A percentile compares a stretch with the other conserved stretches of the same genome.
Evolutionary conservation across 35 echinoderm and acorn worm genomes (phyloP).

Genomic region (Acanthaster planci): DNA sequence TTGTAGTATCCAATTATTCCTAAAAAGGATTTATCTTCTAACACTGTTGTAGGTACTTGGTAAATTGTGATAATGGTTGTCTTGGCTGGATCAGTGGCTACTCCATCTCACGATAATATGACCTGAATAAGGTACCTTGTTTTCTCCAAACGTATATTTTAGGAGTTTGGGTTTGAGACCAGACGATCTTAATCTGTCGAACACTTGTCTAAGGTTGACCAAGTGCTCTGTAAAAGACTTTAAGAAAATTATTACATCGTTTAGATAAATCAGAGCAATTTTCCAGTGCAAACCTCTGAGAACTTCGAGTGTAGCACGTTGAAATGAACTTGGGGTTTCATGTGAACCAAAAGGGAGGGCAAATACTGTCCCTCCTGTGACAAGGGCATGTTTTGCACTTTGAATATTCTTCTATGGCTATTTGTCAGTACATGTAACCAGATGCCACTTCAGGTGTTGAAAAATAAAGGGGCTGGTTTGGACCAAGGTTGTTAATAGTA

Average conservation of each 20-base stretch:
- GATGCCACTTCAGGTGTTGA: too few relatives aligned
- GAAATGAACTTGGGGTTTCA: conserved; percentile 39
- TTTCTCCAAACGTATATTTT: conserved; percentile 4
- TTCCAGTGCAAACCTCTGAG: conserved; percentile 19
- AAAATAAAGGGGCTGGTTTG: too few relatives aligned
- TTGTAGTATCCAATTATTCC: conserved; percentile 4
- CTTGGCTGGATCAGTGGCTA: conserved; percentile 11
- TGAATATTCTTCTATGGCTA: too few relatives aligned
- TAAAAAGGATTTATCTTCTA: background rate
- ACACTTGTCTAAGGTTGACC: conserved; percentile 17
- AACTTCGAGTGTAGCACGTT: conserved; percentile 32
- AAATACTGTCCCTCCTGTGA: too few relatives aligned
- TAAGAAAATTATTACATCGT: conserved; percentile 12
- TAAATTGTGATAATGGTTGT: background rate
- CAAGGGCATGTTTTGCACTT: too few relatives aligned
- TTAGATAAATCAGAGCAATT: conserved; percentile 4
- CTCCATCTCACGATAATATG: conserved; percentile 6
- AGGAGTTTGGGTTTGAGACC: conserved; percentile 55
- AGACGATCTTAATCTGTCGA: conserved; percentile 33
- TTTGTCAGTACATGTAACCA: too few relatives aligned
- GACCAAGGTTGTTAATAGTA: too few relatives aligned
- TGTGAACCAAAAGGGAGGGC: background rate
- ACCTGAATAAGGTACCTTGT: conserved; percentile 1
- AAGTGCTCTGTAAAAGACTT: background rate
- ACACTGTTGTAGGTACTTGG: background rate